Evolutionary conservation across 2,888 invertebrate genomes (phyloP), one percentile per base, ranked within the genome.

Genomic region (Orthonychiurus folsomi): DNA sequence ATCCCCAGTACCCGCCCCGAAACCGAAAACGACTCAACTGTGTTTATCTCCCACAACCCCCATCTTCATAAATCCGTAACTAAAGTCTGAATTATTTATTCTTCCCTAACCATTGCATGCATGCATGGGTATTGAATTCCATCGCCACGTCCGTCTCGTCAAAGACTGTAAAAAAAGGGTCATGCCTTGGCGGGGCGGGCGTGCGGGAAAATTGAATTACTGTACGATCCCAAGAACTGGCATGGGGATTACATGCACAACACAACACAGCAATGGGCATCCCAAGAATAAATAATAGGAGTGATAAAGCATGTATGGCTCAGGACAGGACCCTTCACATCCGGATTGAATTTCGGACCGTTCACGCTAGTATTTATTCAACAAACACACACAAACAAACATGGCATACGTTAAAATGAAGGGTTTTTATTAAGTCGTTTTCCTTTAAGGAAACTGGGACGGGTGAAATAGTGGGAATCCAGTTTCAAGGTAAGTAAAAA

Each of bases 11-110:
- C n/a, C n/a, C n/a, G n/a, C n/a, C n/a, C n/a, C n/a, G n/a, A n/a
- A n/a, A n/a, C n/a, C n/a, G n/a, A n/a, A n/a, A n/a, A n/a, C n/a
- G n/a, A n/a, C n/a, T n/a, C n/a, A n/a, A n/a, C n/a, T n/a, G n/a
- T 37, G 37, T 37, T 37, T 37, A 37, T 37, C 37, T 37, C 15
- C 15, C 15, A 9, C 15, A 15, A 15, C n/a, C 9, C 37, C 37
- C 37, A 37, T 37, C 37, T 37, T 37, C 37, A 37, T 37, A 37
- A 37, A 37, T 37, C 37, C 15, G 37, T 37, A 37, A 37, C 37
- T 37, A 37, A 37, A 37, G 37, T 37, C 37, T 37, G 37, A 37
- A 37, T 37, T 37, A 37, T 37, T 37, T 37, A 37, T 37, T 37
- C n/a, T 37, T 37, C 5, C 37, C 37, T 37, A 37, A 15, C 15